A percentile compares a stretch with the other conserved stretches of the same genome.
Evolutionary conservation across 2,113 vertebrate genomes (phyloP).

Genomic region (Leucoraja erinaceus): DNA sequence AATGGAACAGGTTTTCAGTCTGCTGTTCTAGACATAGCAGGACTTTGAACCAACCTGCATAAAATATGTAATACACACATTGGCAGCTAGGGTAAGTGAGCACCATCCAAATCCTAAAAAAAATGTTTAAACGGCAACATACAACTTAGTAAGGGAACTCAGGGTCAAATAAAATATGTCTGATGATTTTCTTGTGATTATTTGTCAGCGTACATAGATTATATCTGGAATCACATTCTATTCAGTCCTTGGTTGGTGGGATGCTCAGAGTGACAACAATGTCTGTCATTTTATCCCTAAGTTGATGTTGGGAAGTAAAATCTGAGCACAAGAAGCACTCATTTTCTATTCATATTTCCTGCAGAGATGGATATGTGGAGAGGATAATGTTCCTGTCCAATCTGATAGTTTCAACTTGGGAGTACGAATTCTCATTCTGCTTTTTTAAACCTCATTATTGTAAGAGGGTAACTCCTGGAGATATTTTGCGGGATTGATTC

Average conservation of each 20-base stretch:
- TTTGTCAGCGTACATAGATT: not conserved
- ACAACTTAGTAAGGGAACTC: not conserved
- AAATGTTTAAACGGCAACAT: not conserved
- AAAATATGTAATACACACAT: not conserved
- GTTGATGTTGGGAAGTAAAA: not conserved
- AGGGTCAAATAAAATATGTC: not conserved
- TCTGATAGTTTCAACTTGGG: not conserved
- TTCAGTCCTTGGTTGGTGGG: not conserved
- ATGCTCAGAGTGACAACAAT: not conserved
- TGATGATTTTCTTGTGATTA: not conserved
- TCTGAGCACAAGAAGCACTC: not conserved
- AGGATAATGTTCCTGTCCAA: not conserved
- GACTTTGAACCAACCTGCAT: not conserved
- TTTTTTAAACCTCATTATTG: not conserved
- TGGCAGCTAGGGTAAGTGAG: not conserved
- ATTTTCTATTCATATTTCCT: not conserved
- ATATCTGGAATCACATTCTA: not conserved
- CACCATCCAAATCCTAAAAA: not conserved
- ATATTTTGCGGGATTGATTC: not conserved
- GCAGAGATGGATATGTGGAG: not conserved
- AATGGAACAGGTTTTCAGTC: not conserved
- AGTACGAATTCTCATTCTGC: not conserved
- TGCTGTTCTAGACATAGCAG: not conserved
- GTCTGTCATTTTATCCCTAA: not conserved
- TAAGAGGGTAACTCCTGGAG: not conserved